These are phyloP conservation scores for Drosophila nr. medialis DNA, from an alignment of 2,888 invertebrate species.

Conservation along the genomic window DNA sequence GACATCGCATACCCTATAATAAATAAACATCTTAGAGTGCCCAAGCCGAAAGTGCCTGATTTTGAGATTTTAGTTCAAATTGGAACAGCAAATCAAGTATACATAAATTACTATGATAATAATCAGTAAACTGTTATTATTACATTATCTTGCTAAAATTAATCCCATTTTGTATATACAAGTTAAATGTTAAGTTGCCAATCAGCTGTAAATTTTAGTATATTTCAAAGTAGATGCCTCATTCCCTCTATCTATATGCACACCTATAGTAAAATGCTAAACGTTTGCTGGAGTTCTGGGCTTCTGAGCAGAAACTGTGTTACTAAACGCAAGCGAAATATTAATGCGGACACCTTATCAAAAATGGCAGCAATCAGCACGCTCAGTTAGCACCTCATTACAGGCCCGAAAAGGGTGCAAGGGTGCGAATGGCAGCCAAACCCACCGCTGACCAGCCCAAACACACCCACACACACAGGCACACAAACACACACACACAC, in stretches of 20 bases:
- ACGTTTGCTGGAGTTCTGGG: conserved; percentile 2
- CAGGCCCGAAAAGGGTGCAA: conserved; percentile 7
- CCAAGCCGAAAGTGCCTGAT: neutral
- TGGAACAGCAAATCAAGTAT: neutral
- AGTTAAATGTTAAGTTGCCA: neutral
- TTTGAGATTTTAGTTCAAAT: neutral
- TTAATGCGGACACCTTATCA: conserved; percentile 77
- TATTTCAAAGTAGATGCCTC: neutral
- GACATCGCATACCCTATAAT: neutral
- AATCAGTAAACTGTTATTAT: neutral
- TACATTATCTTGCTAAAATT: neutral
- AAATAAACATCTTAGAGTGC: neutral
- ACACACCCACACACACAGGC: conserved; percentile 11
- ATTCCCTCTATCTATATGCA: conserved; percentile 11
- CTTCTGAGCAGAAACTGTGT: conserved; percentile 42
- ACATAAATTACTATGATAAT: neutral
- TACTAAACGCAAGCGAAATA: conserved; percentile 67
- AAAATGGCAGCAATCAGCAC: conserved; percentile 80
- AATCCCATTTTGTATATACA: neutral
- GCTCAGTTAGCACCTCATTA: conserved; percentile 77
- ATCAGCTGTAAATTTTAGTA: neutral
- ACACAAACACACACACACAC: conserved; percentile 5
- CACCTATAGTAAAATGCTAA: conserved; percentile 21
- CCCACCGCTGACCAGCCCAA: conserved; percentile 21
- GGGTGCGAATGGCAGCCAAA: conserved; percentile 17